Conservation (phyloP, 2,888 invertebrate genomes). For the Penaeus monodon region DNA sequence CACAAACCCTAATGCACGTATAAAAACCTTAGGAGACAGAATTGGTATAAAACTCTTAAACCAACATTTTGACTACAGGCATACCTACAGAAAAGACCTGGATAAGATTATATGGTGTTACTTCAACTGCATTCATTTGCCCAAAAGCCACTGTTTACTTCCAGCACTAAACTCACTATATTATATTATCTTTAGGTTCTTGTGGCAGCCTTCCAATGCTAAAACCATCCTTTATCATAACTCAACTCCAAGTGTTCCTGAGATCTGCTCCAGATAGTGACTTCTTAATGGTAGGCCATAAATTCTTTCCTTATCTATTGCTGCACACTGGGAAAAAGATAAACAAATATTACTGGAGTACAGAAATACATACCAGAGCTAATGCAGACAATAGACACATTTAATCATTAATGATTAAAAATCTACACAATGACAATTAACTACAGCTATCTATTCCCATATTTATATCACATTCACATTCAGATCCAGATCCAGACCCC, state of each 20-base stretch:
- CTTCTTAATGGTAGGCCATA: conserved; percentile 62
- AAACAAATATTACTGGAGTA: not conserved
- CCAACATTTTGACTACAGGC: too few species aligned
- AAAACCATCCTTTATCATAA: conserved; percentile 53
- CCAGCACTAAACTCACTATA: too few species aligned
- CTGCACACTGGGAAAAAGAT: conserved; percentile 50
- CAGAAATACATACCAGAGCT: not conserved
- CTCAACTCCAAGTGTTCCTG: conserved; percentile 55
- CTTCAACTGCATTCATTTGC: too few species aligned
- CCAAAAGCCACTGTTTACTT: too few species aligned
- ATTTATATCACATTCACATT: too few species aligned
- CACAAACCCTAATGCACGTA: too few species aligned
- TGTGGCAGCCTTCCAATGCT: not conserved
- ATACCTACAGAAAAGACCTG: too few species aligned
- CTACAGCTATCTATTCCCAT: not conserved
- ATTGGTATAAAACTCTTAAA: too few species aligned
- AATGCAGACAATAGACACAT: not conserved
- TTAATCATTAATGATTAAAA: not conserved
- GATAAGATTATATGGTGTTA: too few species aligned
- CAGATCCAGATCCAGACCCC: too few species aligned
- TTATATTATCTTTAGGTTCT: too few species aligned
- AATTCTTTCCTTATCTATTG: conserved; percentile 55
- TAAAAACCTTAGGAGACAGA: too few species aligned
- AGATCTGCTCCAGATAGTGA: conserved; percentile 62
- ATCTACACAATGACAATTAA: not conserved